Percentiles rank a stretch among this genome's conserved stretches.
Evolutionary conservation across 2,888 invertebrate genomes (phyloP).

Genomic region (Alloplasta piceator): DNA sequence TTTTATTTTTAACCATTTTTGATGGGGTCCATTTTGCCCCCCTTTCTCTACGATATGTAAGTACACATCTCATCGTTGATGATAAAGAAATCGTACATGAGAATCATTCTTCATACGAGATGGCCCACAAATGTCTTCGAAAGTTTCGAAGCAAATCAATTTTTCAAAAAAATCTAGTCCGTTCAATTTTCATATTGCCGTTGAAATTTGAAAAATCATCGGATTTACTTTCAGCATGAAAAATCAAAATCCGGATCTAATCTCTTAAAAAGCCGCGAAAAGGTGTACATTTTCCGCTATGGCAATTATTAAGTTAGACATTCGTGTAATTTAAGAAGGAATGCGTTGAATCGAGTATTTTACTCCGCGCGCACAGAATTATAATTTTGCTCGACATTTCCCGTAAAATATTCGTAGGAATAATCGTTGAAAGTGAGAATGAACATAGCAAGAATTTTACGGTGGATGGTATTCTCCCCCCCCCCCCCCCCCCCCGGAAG

Average conservation of each 20-base stretch:
- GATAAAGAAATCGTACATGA: constrained; percentile 46
- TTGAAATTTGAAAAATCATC: background rate
- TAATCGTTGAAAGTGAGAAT: constrained; percentile 47
- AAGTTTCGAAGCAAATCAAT: background rate
- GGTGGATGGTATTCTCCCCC: background rate
- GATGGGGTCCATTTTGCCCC: no score
- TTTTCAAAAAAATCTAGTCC: background rate
- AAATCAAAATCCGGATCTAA: background rate
- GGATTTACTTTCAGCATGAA: background rate
- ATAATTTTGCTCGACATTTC: constrained; percentile 39
- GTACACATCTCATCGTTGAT: constrained; percentile 15
- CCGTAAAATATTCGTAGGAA: constrained; percentile 36
- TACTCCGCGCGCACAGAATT: constrained; percentile 14
- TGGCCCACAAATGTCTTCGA: constrained; percentile 2
- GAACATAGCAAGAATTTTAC: constrained; percentile 49
- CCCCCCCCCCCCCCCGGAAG: background rate
- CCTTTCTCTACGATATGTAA: no score
- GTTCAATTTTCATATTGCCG: background rate
- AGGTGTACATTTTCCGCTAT: no score
- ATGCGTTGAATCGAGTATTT: no score
- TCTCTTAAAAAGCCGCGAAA: no score
- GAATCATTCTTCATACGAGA: background rate
- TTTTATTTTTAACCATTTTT: no score
- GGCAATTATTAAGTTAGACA: constrained; percentile 27
- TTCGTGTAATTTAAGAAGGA: no score